These are phyloP conservation scores for Tachysurus fulvidraco DNA, from an alignment of 2,113 vertebrate species.

Conservation along the genomic window DNA sequence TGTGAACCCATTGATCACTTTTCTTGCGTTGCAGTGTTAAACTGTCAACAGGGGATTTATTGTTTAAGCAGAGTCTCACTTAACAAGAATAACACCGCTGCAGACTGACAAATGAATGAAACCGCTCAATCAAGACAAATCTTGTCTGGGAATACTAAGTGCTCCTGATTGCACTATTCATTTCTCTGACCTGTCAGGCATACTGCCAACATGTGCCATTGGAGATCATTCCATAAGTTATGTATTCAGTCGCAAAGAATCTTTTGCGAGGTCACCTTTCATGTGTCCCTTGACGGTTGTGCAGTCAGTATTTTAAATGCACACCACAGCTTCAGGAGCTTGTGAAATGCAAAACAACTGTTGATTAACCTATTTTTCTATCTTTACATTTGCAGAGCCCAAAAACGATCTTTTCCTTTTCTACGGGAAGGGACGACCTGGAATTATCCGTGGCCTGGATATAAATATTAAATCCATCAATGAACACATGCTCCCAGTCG, in stretches of 20 bases:
- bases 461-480: constrained; percentile 90
- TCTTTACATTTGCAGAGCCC: constrained; percentile 84
- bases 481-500: constrained; percentile 93
- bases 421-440: constrained; percentile 96
- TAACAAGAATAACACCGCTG: constrained; percentile 49
- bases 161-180: constrained; percentile 71
- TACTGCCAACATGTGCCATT: constrained; percentile 23
- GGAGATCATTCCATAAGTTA: constrained; percentile 29
- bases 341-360: constrained; percentile 15
- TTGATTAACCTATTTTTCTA: constrained; percentile 39
- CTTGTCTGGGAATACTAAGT: constrained; percentile 55
- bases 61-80: constrained; percentile 50
- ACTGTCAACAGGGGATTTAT: constrained; percentile 50
- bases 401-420: constrained; percentile 97
- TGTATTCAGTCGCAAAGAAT: constrained; percentile 62
- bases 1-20: constrained; percentile 41
- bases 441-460: constrained; percentile 92
- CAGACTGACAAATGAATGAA: constrained; percentile 52
- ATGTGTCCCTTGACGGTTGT: constrained; percentile 24
- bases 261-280: constrained; percentile 60
- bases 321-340: constrained; percentile 1
- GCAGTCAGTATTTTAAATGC: neutral
- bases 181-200: constrained; percentile 61
- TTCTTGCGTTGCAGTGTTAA: constrained; percentile 35
- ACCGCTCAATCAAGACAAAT: constrained; percentile 55